Evolutionary conservation across 2,797 vertebrate species (phyloP), one percentile per base, ranked within the genome.

Genomic region (Enteromius radiatus): DNA sequence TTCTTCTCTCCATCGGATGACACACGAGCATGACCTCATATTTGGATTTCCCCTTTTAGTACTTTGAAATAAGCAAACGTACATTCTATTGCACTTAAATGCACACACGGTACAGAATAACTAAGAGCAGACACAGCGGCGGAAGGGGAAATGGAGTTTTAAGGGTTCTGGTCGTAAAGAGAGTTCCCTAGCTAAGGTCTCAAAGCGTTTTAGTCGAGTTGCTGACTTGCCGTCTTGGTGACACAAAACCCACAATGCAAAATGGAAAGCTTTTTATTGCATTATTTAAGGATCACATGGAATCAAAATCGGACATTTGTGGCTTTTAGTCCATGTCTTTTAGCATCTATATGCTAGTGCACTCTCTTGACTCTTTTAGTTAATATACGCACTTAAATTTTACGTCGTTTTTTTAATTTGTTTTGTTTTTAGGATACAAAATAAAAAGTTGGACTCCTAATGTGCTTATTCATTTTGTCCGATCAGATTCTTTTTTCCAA

Each of bases 1-100:
- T 45, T 59, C 41, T 61, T 80, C 23, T 56, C n/a, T 75, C 43
- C 38, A 23, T 38, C 2, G 6, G 5, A 33, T 81, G 31, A 79
- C 63, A 64, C 23, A 1, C 14, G 5, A 78, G 81, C 89, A 61
- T 78, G 78, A 82, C 78, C 79, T 82, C 45, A 84, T 49, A 49
- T 49, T 47, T 84, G 69, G 52, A 70, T 86, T 81, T 82, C 38
- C 83, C 56, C 36, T 69, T 64, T 78, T 28, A 74, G 68, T 74
- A 26, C 49, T 75, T 75, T 56, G 26, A 82, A 76, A 67, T 38
- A 38, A 36, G 56, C 26, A 38, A 85, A 67, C 54, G 33, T 77
- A 33, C 54, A 77, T 81, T 81, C 36, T 41, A 31, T 56, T 52
- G 45, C 5, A 38, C 61, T 26, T 56, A 61, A 43, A 80, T 12